Conservation (phyloP, 2,113 vertebrate genomes). For the Indicator maculatus region DNA sequence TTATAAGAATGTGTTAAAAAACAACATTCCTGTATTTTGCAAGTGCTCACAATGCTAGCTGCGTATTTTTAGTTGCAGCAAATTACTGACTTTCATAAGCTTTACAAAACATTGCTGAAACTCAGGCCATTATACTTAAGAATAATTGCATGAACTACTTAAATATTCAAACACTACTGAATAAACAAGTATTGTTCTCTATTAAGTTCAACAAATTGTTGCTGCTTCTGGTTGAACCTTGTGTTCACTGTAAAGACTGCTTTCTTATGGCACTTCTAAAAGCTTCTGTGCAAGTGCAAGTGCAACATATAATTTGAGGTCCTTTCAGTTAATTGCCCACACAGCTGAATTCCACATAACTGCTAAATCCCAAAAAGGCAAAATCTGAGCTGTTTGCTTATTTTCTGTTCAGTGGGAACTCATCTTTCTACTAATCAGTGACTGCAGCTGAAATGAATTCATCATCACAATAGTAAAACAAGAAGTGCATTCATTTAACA, state of each 20-base stretch:
- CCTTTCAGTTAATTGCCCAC: neutral
- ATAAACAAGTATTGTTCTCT: neutral
- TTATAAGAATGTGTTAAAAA: neutral
- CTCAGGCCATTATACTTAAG: neutral
- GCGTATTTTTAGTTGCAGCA: slow-evolving; percentile 1
- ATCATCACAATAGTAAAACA: slow-evolving; percentile 43
- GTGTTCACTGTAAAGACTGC: neutral
- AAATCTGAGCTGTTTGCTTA: slow-evolving; percentile 30
- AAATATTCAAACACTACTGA: neutral
- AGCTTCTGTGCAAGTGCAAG: neutral
- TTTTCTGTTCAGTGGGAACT: neutral
- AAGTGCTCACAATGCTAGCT: neutral
- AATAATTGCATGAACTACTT: neutral
- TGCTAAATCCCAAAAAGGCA: neutral
- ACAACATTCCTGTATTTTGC: neutral
- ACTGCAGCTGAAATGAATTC: slow-evolving; percentile 50
- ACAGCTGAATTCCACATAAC: slow-evolving; percentile 13
- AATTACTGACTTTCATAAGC: slow-evolving; percentile 1
- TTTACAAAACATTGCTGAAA: neutral
- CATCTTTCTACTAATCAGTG: neutral
- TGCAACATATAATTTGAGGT: neutral
- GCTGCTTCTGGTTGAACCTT: neutral
- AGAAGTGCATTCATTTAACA: slow-evolving; percentile 47
- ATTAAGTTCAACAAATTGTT: neutral
- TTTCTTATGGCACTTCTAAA: neutral